These are phyloP conservation scores for Eutolmus rufibarbis DNA, from an alignment of 2,888 invertebrate species.

Conservation along the genomic window DNA sequence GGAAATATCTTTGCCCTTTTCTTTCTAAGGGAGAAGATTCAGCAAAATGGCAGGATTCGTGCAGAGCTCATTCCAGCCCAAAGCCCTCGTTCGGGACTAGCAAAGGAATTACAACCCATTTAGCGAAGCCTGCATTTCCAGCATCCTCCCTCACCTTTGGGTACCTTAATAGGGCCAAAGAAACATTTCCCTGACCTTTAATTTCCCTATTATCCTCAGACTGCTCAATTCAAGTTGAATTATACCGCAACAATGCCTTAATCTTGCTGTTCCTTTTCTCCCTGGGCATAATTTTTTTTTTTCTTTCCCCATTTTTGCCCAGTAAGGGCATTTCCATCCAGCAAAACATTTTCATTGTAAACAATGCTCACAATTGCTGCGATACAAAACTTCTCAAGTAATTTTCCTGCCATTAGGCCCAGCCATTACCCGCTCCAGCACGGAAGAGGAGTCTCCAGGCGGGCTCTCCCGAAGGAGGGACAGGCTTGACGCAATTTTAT, in stretches of 20 bases:
- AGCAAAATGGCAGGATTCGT: neutral
- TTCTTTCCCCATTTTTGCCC: neutral
- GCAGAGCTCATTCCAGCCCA: neutral
- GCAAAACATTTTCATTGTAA: constrained; percentile 32
- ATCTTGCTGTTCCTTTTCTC: neutral
- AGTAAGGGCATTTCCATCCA: neutral
- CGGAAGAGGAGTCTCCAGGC: neutral
- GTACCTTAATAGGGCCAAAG: neutral
- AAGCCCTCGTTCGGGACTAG: neutral
- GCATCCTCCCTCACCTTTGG: neutral
- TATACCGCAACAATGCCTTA: constrained; percentile 17
- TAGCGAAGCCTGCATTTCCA: neutral
- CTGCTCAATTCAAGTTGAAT: constrained; percentile 8
- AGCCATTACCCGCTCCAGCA: neutral
- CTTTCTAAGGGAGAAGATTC: neutral
- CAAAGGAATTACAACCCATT: neutral
- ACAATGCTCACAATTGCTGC: constrained; percentile 27
- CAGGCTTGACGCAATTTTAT: neutral
- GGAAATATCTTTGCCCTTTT: neutral
- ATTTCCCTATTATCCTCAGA: constrained; percentile 8
- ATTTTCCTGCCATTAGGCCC: constrained; percentile 25
- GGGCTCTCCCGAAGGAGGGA: neutral
- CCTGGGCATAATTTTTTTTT: neutral
- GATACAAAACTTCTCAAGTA: constrained; percentile 22
- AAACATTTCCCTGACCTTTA: constrained; percentile 8